Evolutionary conservation across 1,140 invertebrate species (phyloP).

Genomic region (Whitmania pigra): DNA sequence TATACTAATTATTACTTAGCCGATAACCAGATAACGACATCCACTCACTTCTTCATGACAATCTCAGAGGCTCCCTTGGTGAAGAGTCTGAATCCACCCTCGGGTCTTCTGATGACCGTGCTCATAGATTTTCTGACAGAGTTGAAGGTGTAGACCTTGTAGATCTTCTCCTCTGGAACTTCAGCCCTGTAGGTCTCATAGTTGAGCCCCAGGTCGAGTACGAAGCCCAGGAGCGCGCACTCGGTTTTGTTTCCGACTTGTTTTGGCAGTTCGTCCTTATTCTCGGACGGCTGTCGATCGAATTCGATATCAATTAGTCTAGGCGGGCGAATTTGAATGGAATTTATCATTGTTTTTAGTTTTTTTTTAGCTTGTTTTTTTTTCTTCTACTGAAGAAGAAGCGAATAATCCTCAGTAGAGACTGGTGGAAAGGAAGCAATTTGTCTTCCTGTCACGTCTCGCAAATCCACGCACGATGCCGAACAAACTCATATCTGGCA

Average conservation of each 20-base stretch:
- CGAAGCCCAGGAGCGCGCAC: constrained; percentile 68
- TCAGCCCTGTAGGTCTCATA: constrained; percentile 82
- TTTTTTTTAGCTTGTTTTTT: no score
- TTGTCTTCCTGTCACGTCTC: no score
- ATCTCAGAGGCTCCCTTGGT: constrained; percentile 99
- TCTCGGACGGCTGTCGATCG: constrained; percentile 18
- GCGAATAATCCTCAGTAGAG: no score
- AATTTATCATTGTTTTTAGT: no score
- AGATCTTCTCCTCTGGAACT: constrained; percentile 73
- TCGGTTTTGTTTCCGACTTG: constrained; percentile 88
- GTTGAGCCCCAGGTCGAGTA: constrained; percentile 72
- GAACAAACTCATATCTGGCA: no score
- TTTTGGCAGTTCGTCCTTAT: constrained; percentile 16
- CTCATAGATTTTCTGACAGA: constrained; percentile 97
- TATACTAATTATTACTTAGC: no score
- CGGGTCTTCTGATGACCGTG: constrained; percentile 62
- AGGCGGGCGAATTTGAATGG: no score
- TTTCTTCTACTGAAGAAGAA: no score
- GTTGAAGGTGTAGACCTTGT: constrained; percentile 94
- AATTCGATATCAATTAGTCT: background rate
- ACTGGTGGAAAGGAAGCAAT: no score
- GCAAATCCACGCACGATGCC: no score
- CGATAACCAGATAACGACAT: background rate
- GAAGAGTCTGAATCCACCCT: constrained; percentile 71
- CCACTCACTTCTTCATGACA: constrained; percentile 79